Evolutionary conservation across 35 echinoderm and acorn worm species (phyloP).

Genomic region (Chiridota heheva): DNA sequence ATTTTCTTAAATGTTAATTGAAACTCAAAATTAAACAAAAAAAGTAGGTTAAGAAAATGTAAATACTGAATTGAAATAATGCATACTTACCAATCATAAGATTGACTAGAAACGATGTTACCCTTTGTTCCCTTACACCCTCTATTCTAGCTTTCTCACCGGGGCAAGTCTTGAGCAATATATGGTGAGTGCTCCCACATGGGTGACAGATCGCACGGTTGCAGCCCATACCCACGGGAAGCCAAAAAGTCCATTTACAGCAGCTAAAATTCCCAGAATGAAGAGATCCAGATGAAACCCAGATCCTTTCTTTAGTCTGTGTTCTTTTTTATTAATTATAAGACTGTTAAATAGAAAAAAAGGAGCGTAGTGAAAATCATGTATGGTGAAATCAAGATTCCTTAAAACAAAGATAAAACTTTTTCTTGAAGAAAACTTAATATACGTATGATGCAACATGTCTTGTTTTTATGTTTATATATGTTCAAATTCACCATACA

Average conservation of each 20-base stretch:
- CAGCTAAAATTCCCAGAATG: slow-evolving; percentile 56
- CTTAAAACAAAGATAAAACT: not conserved
- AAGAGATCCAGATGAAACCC: slow-evolving; percentile 88
- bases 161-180: slow-evolving; percentile 79
- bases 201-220: slow-evolving; percentile 85
- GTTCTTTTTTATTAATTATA: slow-evolving; percentile 93
- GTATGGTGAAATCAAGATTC: not conserved
- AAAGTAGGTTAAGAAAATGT: too few species aligned
- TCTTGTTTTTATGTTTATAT: too few species aligned
- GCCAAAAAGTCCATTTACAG: slow-evolving; percentile 64
- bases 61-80: too few species aligned
- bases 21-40: too few species aligned
- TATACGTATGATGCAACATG: too few species aligned
- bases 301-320: slow-evolving; percentile 79
- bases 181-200: slow-evolving; percentile 65
- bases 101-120: slow-evolving; percentile 67
- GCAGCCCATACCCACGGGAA: slow-evolving; percentile 88
- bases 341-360: slow-evolving; percentile 51
- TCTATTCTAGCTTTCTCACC: slow-evolving; percentile 81
- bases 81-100: slow-evolving; percentile 72
- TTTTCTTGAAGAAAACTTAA: not conserved
- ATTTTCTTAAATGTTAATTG: too few species aligned
- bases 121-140: slow-evolving; percentile 71
- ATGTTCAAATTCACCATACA: too few species aligned
- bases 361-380: not conserved